phyloP scores from a whole-genome alignment of 2,888 invertebrate genomes.

The Dichetophora obliterata region DNA sequence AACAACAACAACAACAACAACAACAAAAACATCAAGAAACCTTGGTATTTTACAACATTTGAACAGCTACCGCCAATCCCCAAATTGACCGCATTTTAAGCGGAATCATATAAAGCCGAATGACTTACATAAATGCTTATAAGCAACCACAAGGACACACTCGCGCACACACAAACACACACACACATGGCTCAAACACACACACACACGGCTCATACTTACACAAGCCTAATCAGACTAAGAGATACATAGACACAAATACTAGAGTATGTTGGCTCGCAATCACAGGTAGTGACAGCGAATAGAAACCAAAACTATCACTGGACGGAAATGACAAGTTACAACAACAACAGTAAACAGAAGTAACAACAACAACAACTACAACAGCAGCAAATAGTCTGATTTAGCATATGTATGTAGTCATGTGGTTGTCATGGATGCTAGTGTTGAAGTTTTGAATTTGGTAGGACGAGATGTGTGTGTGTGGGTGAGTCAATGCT shows the following conservation, averaged over 20 bases:
- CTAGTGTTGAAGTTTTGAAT: not conserved
- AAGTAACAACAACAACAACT: not conserved
- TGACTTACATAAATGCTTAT: not conserved
- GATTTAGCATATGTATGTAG: not conserved
- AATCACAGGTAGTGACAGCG: conserved; percentile 2
- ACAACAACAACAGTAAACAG: not conserved
- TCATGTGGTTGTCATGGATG: conserved; percentile 2
- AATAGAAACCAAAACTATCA: not conserved
- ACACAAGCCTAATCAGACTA: not conserved
- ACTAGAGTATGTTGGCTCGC: not conserved
- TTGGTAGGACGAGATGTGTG: not conserved
- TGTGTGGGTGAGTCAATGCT: not conserved
- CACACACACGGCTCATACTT: not conserved
- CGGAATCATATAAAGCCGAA: not conserved
- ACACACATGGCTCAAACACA: not conserved
- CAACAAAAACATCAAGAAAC: too few species aligned
- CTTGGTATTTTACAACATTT: too few species aligned
- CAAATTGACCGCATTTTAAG: not conserved
- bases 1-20: too few species aligned
- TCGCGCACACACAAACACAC: not conserved
- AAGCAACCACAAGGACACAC: not conserved
- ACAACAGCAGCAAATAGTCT: not conserved
- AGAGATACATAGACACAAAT: not conserved
- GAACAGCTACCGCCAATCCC: too few species aligned
- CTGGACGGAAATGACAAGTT: conserved; percentile 1